Conservation (phyloP, 2,113 vertebrate genomes). For the Pterocles orientalis region DNA sequence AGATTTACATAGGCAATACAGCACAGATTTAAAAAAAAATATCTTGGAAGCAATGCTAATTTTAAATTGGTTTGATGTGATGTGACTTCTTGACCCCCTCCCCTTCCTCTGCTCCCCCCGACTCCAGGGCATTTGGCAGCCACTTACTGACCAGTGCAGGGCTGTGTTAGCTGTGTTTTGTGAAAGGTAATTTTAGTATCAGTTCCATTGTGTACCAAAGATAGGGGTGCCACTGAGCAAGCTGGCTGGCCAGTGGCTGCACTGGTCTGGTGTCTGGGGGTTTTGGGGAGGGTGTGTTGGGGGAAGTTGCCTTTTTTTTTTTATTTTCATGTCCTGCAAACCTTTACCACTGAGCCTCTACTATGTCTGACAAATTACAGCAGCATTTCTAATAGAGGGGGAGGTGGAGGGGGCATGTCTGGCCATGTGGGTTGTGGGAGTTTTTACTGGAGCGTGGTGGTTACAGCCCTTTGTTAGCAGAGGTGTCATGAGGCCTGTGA, state of each 20-base stretch:
- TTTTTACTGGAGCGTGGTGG: no score
- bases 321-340: not conserved
- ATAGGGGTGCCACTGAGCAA: rapidly evolving
- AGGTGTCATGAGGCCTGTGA: not conserved
- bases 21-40: not conserved
- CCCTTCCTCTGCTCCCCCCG: no score
- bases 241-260: not conserved
- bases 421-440: no score
- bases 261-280: rapidly evolving
- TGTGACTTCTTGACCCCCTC: not conserved
- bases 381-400: not conserved
- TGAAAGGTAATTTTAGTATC: not conserved
- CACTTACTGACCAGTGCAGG: no score
- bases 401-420: not conserved
- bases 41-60: not conserved
- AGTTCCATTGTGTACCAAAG: not conserved
- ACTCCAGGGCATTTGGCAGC: not conserved
- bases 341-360: not conserved
- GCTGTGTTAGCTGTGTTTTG: not conserved
- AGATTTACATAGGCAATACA: not conserved
- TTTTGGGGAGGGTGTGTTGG: no score
- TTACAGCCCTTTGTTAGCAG: not conserved
- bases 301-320: no score
- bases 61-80: not conserved
- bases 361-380: not conserved